Evolutionary conservation across 2,888 invertebrate species (phyloP), one percentile per base, ranked within the genome.

Genomic region (Patella ulyssiponensis): DNA sequence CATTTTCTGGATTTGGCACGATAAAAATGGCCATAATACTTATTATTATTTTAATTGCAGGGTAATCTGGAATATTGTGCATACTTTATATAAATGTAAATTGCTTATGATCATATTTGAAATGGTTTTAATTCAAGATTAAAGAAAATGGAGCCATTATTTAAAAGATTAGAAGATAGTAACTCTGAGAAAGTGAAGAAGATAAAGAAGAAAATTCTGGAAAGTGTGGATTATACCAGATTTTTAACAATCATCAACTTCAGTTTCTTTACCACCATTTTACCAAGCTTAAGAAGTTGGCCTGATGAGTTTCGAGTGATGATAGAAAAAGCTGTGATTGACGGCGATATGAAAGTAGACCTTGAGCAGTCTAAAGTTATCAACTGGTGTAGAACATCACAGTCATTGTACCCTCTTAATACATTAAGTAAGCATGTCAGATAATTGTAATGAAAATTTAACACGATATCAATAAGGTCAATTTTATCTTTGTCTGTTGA

Each of bases 361-460:
- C 83, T 90, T 14, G 86, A 87, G 78, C 79, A 82, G 51, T 69
- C 83, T 15, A 77, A 81, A 17, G 82, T 86, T 17, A 84, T 90
- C 73, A 90, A 90, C 83, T 89, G 89, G 88, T 88, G 87, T 77
- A 73, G 84, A 11, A 82, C 84, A 20, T 81, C 83, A 5, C 82
- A 84, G 52, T 44, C 72, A n/a, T 75, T 89, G 20, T 82, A 84
- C 64, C 87, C 89, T 11, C 20, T 89, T 3, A 81, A 80, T 71
- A 88, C 88, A 17, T 84, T 84, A 78, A 88, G 90, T 89, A 78
- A 78, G 83, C 83, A 54, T 75, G 44, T 44, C 44, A 44, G 7
- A 9, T 44, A 44, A 9, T 44, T 44, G 44, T 44, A 44, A 44
- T 44, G 44, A 7, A 44, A 44, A 44, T 44, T 44, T 44, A 9